These are phyloP conservation scores for Cantharis rustica DNA, from an alignment of 2,888 invertebrate species.

Conservation along the genomic window DNA sequence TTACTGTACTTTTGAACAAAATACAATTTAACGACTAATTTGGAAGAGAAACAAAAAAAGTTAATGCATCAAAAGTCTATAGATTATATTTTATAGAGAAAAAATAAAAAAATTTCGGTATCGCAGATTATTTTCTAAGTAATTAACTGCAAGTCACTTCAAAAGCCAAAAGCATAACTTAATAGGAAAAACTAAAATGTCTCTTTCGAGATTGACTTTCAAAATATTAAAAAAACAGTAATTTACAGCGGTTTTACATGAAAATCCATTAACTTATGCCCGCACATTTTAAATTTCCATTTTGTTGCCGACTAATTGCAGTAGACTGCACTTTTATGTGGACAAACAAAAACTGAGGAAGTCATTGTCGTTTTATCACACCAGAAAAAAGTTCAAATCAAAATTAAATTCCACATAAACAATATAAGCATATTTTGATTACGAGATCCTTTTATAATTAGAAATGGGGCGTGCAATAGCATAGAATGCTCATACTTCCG, in stretches of 20 bases:
- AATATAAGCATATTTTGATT: slow-evolving; percentile 28
- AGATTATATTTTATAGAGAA: background rate
- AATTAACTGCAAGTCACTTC: background rate
- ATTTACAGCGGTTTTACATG: background rate
- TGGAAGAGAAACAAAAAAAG: background rate
- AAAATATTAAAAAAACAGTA: background rate
- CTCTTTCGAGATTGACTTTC: background rate
- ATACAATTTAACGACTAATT: slow-evolving; percentile 1
- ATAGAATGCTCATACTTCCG: slow-evolving; percentile 30
- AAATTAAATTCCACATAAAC: slow-evolving; percentile 31
- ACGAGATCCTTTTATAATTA: slow-evolving; percentile 28
- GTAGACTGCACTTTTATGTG: background rate
- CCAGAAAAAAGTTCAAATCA: slow-evolving; percentile 13
- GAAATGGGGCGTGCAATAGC: slow-evolving; percentile 26
- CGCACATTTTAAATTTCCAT: background rate
- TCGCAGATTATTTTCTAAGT: background rate
- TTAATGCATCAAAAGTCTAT: background rate
- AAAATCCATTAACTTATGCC: background rate
- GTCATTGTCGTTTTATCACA: background rate
- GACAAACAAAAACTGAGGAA: background rate
- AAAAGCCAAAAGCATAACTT: background rate
- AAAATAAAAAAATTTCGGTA: background rate
- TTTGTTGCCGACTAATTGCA: background rate
- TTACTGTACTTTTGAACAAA: slow-evolving; percentile 1
- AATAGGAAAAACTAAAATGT: background rate